phyloP scores from a whole-genome alignment of 2,113 vertebrate genomes.

The Macquaria ambigua region DNA sequence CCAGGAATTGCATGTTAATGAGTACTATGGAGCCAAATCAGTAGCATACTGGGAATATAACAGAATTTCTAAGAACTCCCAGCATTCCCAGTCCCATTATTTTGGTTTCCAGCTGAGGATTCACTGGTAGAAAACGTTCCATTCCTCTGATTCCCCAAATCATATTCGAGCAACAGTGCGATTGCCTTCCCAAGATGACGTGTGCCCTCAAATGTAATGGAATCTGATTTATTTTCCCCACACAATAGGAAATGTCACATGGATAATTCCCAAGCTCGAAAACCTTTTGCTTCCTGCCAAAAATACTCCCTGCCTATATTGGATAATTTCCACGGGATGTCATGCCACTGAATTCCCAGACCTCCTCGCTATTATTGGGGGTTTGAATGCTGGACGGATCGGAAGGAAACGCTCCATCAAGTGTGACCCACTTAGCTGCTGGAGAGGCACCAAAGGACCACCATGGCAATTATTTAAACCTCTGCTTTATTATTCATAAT shows the following conservation, averaged over 20 bases:
- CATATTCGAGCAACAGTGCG: background rate
- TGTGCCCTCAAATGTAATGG: slow-evolving; percentile 49
- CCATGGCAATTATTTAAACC: slow-evolving; percentile 81
- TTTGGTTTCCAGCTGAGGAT: background rate
- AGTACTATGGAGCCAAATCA: slow-evolving; percentile 2
- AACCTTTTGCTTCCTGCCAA: slow-evolving; percentile 65
- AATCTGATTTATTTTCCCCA: slow-evolving; percentile 56
- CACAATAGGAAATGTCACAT: slow-evolving; percentile 57
- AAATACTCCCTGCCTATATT: slow-evolving; percentile 49
- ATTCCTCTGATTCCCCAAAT: slow-evolving; percentile 21
- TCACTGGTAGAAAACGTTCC: background rate
- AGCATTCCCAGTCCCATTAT: slow-evolving; percentile 11
- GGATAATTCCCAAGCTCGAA: slow-evolving; percentile 42
- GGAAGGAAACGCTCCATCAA: slow-evolving; percentile 76
- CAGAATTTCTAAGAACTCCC: background rate
- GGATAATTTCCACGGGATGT: slow-evolving; percentile 56
- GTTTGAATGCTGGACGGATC: slow-evolving; percentile 66
- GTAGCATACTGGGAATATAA: background rate
- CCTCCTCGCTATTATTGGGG: slow-evolving; percentile 55
- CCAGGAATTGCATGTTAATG: slow-evolving; percentile 26
- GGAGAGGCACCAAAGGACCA: slow-evolving; percentile 80
- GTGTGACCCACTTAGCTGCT: slow-evolving; percentile 83
- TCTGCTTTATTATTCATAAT: slow-evolving; percentile 85
- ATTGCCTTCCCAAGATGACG: slow-evolving; percentile 26
- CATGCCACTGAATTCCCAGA: slow-evolving; percentile 60